phyloP scores from a whole-genome alignment of 2,797 vertebrate genomes.

The Dallia pectoralis region DNA sequence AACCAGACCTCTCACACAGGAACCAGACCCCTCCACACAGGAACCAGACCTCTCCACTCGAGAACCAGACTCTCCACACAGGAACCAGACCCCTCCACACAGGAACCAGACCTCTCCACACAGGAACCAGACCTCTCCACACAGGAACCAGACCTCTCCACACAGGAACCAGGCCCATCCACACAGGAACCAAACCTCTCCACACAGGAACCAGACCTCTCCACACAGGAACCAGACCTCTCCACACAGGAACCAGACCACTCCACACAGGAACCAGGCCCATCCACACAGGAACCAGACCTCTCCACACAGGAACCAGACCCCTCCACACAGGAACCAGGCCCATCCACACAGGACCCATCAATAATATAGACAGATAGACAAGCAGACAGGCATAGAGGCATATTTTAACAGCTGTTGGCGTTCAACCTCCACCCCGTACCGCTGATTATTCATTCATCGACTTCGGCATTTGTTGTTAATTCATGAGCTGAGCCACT shows the following conservation, averaged over 20 bases:
- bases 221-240: no score
- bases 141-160: no score
- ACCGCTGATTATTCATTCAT: constrained; percentile 1
- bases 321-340: no score
- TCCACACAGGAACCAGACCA: not conserved
- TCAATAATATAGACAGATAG: not conserved
- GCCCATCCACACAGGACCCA: not conserved
- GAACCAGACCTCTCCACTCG: not conserved
- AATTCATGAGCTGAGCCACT: constrained; percentile 49
- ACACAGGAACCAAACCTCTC: not conserved
- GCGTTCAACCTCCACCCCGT: not conserved
- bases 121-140: not conserved
- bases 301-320: not conserved
- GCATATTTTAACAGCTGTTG: not conserved
- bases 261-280: not conserved
- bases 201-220: not conserved
- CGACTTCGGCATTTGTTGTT: constrained; percentile 36
- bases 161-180: no score
- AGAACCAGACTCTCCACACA: not conserved
- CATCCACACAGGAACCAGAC: no score
- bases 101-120: no score
- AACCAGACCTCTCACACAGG: not conserved
- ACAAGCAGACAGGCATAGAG: not conserved
- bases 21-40: no score
- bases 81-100: no score